Conservation (phyloP, 2,113 vertebrate genomes). For the Pseudopipra pipra region DNA sequence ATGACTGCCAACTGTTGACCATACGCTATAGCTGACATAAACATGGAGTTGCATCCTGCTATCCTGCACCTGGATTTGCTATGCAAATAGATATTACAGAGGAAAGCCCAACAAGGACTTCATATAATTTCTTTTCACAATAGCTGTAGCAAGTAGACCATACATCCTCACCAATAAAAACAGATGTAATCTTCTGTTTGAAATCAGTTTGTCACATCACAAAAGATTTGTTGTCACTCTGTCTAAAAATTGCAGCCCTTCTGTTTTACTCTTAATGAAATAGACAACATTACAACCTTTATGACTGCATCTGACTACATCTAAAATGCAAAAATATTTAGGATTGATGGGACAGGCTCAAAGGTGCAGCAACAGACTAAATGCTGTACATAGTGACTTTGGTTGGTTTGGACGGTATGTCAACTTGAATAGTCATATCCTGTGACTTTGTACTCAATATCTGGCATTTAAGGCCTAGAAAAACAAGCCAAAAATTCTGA, state of each 20-base stretch:
- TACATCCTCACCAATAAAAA: neutral
- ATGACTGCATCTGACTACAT: neutral
- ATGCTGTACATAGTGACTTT: neutral
- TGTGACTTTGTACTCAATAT: neutral
- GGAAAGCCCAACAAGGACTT: neutral
- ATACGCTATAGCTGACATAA: neutral
- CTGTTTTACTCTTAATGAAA: neutral
- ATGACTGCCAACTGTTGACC: neutral
- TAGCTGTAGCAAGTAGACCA: neutral
- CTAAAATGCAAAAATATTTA: neutral
- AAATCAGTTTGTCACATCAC: neutral
- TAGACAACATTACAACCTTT: neutral
- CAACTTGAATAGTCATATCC: slow-evolving; percentile 1
- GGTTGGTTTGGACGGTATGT: neutral
- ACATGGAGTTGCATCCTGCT: neutral
- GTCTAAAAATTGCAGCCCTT: slow-evolving; percentile 5
- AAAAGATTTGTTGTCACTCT: neutral
- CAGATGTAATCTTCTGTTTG: neutral
- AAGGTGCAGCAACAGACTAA: neutral
- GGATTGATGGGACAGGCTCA: neutral
- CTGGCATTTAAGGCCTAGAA: neutral
- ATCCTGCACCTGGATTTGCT: neutral
- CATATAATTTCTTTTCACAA: neutral
- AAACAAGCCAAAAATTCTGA: slow-evolving; percentile 1
- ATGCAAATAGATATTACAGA: neutral